Percentiles rank a stretch among this genome's conserved stretches.
These are phyloP conservation scores for Lagorchestes hirsutus DNA, from an alignment of 2,797 vertebrate species.

Conservation along the genomic window DNA sequence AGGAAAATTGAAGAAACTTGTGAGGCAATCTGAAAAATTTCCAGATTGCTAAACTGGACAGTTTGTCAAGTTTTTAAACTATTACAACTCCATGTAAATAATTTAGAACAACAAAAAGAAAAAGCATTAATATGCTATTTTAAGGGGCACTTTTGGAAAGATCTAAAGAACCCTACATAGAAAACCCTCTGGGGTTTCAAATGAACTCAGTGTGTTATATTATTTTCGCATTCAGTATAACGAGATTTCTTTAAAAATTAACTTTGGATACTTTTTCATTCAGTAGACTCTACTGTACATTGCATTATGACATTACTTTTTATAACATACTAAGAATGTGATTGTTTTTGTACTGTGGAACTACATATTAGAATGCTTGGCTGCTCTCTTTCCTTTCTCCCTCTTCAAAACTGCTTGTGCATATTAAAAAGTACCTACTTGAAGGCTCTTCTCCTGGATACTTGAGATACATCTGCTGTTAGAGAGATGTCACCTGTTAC, in stretches of 20 bases:
- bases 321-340: neutral
- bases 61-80: slow-evolving; percentile 44
- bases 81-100: slow-evolving; percentile 38
- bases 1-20: slow-evolving; percentile 6
- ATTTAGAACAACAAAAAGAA: slow-evolving; percentile 31
- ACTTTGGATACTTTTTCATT: neutral
- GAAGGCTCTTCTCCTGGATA: neutral
- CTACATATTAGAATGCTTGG: neutral
- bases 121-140: neutral
- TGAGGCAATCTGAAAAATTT: neutral
- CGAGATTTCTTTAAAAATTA: neutral
- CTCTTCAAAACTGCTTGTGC: neutral
- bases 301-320: neutral
- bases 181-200: neutral
- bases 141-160: slow-evolving; percentile 31
- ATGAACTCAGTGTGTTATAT: neutral
- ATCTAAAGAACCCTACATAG: neutral
- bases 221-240: neutral
- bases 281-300: neutral
- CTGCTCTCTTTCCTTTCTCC: neutral
- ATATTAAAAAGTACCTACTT: neutral
- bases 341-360: neutral
- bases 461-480: neutral
- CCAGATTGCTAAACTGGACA: neutral
- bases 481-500: neutral